Conservation (phyloP, 2,113 vertebrate genomes). For the Anhinga anhinga region DNA sequence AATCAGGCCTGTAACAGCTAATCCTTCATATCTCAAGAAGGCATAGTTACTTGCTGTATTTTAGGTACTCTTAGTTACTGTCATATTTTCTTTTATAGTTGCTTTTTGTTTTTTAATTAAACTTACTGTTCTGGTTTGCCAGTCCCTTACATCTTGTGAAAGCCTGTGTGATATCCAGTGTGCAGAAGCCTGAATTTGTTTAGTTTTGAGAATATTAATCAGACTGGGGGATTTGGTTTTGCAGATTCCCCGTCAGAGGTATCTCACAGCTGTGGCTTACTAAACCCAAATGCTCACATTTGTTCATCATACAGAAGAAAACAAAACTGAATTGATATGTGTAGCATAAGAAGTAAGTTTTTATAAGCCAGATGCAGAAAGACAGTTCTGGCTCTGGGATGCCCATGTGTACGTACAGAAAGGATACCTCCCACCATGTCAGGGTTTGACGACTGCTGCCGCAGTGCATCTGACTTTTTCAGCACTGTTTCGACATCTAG, state of each 20-base stretch:
- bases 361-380: background rate
- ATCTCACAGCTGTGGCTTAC: background rate
- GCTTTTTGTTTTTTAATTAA: background rate
- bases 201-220: slow-evolving; percentile 15
- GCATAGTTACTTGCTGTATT: background rate
- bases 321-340: background rate
- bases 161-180: background rate
- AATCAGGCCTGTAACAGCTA: background rate
- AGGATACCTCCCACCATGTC: background rate
- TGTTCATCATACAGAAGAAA: background rate
- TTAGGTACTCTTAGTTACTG: background rate
- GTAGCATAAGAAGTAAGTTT: background rate
- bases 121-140: background rate
- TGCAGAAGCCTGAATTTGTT: background rate
- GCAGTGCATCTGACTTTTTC: background rate
- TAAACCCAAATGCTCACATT: background rate
- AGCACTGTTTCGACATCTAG: background rate
- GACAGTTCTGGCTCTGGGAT: slow-evolving; percentile 26
- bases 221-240: background rate
- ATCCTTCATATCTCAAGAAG: background rate
- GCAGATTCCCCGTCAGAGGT: slow-evolving; percentile 12
- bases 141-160: background rate
- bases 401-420: background rate
- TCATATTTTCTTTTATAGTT: background rate
- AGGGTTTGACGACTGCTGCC: background rate